Conservation (phyloP, 2,113 vertebrate species). For the Pycnonotus jocosus region DNA sequence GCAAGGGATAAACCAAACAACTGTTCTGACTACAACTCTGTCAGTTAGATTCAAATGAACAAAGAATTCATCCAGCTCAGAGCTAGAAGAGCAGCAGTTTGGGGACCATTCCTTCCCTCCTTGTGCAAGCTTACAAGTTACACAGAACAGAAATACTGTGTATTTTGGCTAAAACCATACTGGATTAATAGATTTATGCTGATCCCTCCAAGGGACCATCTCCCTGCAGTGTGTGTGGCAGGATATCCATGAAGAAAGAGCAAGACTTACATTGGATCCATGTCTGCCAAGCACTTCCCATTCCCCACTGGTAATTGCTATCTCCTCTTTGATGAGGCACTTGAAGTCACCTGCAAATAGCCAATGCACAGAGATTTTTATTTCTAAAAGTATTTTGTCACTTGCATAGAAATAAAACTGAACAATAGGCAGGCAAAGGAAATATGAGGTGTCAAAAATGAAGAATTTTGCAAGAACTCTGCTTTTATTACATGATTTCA, state of each 20-base stretch:
- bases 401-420: not conserved
- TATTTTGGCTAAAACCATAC: not conserved
- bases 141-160: not conserved
- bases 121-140: not conserved
- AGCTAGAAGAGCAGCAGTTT: not conserved
- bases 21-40: not conserved
- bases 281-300: constrained; percentile 84
- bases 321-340: constrained; percentile 79
- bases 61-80: not conserved
- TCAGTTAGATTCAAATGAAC: not conserved
- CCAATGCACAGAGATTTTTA: not conserved
- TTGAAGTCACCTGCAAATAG: constrained; percentile 76
- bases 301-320: constrained; percentile 76
- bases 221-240: not conserved
- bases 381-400: not conserved
- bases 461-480: not conserved
- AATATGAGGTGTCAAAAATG: not conserved
- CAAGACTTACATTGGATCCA: constrained; percentile 75
- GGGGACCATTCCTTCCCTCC: not conserved
- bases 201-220: not conserved
- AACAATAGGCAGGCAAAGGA: not conserved
- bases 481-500: not conserved
- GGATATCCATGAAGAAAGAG: not conserved
- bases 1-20: not conserved
- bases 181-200: not conserved